Evolutionary conservation across 2,113 vertebrate genomes (phyloP).

Genomic region (Phyllostomus hastatus): DNA sequence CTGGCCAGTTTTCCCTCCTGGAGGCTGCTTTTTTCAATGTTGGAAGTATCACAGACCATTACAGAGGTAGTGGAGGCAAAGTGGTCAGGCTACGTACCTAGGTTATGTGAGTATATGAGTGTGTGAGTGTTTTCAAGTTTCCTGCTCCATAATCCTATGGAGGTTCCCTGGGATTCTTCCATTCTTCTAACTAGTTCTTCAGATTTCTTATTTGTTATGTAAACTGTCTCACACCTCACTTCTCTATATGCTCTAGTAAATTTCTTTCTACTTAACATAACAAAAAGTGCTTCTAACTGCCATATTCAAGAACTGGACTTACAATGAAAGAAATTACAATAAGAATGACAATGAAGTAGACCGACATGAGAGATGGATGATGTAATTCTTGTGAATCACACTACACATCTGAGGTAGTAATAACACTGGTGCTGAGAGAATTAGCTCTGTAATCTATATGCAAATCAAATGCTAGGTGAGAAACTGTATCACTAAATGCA

Average conservation of each 20-base stretch:
- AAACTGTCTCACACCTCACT: background rate
- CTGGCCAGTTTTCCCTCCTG: fast-evolving
- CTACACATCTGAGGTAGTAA: background rate
- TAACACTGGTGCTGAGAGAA: background rate
- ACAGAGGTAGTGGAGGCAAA: background rate
- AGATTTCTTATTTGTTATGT: background rate
- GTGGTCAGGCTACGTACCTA: background rate
- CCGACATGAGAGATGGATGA: background rate
- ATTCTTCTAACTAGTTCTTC: background rate
- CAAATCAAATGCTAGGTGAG: background rate
- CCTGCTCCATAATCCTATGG: background rate
- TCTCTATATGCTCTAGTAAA: background rate
- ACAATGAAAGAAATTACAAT: background rate
- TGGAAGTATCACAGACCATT: background rate
- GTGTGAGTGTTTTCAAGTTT: background rate
- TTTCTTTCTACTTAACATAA: background rate
- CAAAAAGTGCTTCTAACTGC: background rate
- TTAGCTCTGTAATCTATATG: background rate
- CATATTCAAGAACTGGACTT: background rate
- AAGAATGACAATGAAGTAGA: background rate
- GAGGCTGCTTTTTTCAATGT: background rate
- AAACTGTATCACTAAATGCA: background rate
- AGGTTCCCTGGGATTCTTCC: background rate
- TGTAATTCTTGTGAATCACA: background rate
- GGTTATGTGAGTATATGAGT: too few species aligned